phyloP scores from a whole-genome alignment of 2,888 invertebrate genomes.

The Papilio protenor region DNA sequence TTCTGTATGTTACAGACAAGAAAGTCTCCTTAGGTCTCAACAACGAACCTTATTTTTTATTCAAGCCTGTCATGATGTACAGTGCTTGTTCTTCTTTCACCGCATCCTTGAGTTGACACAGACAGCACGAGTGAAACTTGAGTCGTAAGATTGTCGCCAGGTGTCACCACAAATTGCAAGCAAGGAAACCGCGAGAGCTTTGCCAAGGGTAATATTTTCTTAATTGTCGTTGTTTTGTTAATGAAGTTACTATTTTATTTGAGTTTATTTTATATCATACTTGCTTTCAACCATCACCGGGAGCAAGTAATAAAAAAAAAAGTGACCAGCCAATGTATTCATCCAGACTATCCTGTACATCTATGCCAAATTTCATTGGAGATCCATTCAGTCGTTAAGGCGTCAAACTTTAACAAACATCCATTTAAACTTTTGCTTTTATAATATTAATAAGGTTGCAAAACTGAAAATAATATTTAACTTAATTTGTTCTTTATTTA shows the following conservation, averaged over 20 bases:
- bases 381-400: no score
- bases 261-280: not conserved
- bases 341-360: no score
- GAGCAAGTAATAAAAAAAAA: no score
- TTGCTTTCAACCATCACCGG: not conserved
- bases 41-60: conserved; percentile 20
- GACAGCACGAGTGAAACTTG: conserved; percentile 31
- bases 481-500: not conserved
- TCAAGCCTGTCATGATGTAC: conserved; percentile 10
- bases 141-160: conserved; percentile 26
- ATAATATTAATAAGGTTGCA: no score
- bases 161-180: conserved; percentile 33
- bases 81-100: conserved; percentile 25
- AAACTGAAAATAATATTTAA: no score
- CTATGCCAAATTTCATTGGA: no score
- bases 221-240: conserved; percentile 15
- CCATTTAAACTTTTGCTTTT: no score
- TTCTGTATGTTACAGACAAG: not conserved
- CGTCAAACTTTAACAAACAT: no score
- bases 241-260: not conserved
- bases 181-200: conserved; percentile 5
- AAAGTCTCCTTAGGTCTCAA: not conserved
- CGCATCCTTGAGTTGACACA: conserved; percentile 5
- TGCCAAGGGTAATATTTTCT: conserved; percentile 15
- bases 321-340: no score